Percentiles rank a stretch among this genome's conserved stretches.
phyloP scores from a whole-genome alignment of 2,113 vertebrate species.

The Archocentrus centrarchus region DNA sequence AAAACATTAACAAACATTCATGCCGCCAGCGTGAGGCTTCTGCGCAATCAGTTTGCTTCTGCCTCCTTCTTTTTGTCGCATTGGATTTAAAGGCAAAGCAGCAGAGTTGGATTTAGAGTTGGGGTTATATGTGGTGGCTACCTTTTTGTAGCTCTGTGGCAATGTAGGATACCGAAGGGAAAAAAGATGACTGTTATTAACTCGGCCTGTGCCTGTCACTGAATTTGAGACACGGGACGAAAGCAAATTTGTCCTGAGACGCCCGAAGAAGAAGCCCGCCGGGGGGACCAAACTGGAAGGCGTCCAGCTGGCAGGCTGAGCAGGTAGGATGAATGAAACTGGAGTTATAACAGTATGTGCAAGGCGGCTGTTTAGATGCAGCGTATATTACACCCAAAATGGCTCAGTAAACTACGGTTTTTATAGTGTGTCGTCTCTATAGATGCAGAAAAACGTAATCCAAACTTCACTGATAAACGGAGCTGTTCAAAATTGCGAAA shows the following conservation, averaged over 20 bases:
- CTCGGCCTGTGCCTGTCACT: background rate
- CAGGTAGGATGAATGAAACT: constrained; percentile 53
- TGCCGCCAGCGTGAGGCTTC: constrained; percentile 26
- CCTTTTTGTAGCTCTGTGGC: background rate
- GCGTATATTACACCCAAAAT: background rate
- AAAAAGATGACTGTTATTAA: background rate
- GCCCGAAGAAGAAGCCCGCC: constrained; percentile 2
- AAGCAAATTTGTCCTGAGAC: constrained; percentile 9
- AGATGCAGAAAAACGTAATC: background rate
- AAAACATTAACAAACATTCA: background rate
- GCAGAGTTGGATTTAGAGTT: constrained; percentile 11
- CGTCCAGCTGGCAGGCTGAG: constrained; percentile 39
- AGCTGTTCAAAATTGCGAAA: background rate
- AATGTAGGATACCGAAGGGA: background rate
- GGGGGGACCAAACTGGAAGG: constrained; percentile 2
- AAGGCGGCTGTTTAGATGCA: background rate
- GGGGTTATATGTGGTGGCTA: background rate
- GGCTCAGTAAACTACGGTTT: background rate
- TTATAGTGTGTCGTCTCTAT: no score
- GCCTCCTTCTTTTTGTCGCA: constrained; percentile 67
- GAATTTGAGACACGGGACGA: constrained; percentile 16
- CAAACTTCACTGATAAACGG: constrained; percentile 35
- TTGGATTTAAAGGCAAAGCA: constrained; percentile 64
- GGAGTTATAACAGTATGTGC: background rate
- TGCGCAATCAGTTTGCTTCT: constrained; percentile 44